Conservation (phyloP, 2,888 invertebrate genomes). For the Clistopyga incitator region DNA sequence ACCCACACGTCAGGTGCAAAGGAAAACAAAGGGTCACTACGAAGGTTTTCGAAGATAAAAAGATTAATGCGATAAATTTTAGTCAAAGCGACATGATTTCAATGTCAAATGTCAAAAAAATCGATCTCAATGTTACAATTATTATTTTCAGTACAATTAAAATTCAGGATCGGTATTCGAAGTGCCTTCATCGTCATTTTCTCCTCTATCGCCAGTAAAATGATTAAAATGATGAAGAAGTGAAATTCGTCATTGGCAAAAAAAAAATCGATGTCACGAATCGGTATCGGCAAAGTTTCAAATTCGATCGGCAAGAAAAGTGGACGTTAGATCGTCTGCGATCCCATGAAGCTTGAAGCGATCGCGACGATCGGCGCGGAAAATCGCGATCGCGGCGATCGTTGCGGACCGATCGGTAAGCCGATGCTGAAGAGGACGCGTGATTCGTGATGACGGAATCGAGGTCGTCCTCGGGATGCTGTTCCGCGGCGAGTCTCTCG, state of each 20-base stretch:
- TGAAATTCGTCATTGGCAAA: not conserved
- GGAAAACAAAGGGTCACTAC: not conserved
- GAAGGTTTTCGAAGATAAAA: not conserved
- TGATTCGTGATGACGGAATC: slow-evolving; percentile 70
- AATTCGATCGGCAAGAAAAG: slow-evolving; percentile 3
- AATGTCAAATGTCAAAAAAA: too few species aligned
- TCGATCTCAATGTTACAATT: too few species aligned
- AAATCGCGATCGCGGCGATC: slow-evolving; percentile 25
- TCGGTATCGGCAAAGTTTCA: not conserved
- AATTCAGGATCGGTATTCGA: too few species aligned
- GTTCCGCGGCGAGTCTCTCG: slow-evolving; percentile 2
- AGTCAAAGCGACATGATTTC: too few species aligned
- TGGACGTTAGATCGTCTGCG: not conserved
- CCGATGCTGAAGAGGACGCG: slow-evolving; percentile 26
- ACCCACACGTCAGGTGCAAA: not conserved
- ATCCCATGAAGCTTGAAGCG: slow-evolving; percentile 34
- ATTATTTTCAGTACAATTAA: too few species aligned
- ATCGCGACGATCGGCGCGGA: slow-evolving; percentile 48
- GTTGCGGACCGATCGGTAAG: slow-evolving; percentile 24
- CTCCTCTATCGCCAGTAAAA: too few species aligned
- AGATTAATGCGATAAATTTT: too few species aligned
- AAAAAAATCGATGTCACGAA: not conserved
- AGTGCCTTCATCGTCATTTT: too few species aligned
- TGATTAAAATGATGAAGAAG: not conserved
- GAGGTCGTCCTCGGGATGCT: slow-evolving; percentile 68